These are phyloP conservation scores for Tinamus major DNA, from an alignment of 2,797 vertebrate species.

Conservation along the genomic window DNA sequence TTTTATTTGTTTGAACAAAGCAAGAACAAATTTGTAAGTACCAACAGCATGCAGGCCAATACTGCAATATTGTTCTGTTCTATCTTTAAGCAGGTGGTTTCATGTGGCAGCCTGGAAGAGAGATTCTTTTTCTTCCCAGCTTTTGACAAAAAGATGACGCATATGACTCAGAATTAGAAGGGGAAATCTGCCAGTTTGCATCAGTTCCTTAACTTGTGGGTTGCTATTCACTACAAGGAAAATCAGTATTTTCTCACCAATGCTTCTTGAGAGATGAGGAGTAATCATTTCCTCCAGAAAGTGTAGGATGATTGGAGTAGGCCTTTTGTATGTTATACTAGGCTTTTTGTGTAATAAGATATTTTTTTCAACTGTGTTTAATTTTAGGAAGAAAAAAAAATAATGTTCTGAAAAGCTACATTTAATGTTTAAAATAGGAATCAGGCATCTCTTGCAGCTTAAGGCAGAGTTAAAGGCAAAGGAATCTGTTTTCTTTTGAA, in stretches of 20 bases:
- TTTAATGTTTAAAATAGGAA: not conserved
- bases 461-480: not conserved
- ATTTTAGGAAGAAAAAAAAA: not conserved
- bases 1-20: conserved; percentile 44
- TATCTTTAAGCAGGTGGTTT: conserved; percentile 72
- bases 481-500: not conserved
- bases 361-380: not conserved
- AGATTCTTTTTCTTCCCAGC: conserved; percentile 65
- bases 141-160: conserved; percentile 75
- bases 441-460: not conserved
- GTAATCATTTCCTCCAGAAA: conserved; percentile 43
- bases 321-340: conserved; percentile 17
- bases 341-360: not conserved
- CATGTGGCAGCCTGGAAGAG: conserved; percentile 65
- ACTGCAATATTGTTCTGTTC: conserved; percentile 37
- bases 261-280: conserved; percentile 43
- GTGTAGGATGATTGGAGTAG: conserved; percentile 46
- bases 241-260: conserved; percentile 51
- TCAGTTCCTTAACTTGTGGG: conserved; percentile 74
- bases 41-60: not conserved
- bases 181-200: conserved; percentile 75
- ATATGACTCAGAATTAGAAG: conserved; percentile 74
- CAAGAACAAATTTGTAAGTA: conserved; percentile 25
- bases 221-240: conserved; percentile 67
- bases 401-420: not conserved